These are phyloP conservation scores for Caenorhabditis sp. DNA, from an alignment of 2,888 invertebrate genomes.

Conservation along the genomic window DNA sequence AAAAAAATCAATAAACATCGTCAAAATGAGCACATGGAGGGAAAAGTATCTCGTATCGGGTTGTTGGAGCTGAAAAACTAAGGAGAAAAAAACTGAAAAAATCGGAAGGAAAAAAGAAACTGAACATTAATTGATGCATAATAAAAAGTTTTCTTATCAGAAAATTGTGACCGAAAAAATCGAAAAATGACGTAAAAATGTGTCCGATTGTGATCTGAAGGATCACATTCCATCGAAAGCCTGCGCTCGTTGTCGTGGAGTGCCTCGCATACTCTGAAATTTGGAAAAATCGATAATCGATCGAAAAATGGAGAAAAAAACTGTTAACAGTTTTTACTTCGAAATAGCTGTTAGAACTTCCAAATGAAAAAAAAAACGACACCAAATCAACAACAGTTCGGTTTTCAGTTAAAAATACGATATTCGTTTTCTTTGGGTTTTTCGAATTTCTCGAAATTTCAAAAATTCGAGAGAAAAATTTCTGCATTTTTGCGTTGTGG, in stretches of 20 bases:
- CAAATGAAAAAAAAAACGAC: no score
- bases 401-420: no score
- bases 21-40: conserved; percentile 10
- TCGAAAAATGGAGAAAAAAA: not conserved
- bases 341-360: no score
- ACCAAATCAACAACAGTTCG: no score
- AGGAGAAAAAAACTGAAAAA: conserved; percentile 2
- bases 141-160: not conserved
- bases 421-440: no score
- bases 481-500: no score
- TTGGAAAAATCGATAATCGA: not conserved
- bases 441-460: no score
- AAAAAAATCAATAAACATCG: no score
- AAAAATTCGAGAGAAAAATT: no score
- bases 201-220: no score
- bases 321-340: not conserved
- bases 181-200: not conserved
- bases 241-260: conserved; percentile 94
- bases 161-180: not conserved
- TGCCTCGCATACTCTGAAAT: conserved; percentile 90
- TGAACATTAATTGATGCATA: conserved; percentile 20
- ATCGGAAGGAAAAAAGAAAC: not conserved
- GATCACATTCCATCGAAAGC: conserved; percentile 95
- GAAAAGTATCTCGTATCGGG: not conserved
- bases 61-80: not conserved